phyloP scores from a whole-genome alignment of 2,888 invertebrate species.

The Caprella mutica region DNA sequence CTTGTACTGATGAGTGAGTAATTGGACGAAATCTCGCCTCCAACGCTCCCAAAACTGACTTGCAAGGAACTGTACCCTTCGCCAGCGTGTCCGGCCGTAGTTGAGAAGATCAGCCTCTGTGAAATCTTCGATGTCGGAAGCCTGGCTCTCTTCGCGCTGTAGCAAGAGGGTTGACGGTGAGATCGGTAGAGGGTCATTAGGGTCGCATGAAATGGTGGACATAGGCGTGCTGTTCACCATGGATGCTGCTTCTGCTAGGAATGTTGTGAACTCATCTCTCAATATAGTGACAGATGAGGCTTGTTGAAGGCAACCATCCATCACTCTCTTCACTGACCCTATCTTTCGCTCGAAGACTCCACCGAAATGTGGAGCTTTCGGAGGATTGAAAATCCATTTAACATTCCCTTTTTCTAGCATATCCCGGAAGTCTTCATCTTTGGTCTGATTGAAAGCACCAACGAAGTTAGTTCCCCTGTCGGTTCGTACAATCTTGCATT shows the following conservation, averaged over 20 bases:
- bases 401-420: not conserved
- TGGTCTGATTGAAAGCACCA: not conserved
- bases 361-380: too few relatives aligned
- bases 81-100: not conserved
- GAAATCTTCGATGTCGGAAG: too few relatives aligned
- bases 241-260: not conserved
- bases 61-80: not conserved
- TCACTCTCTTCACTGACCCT: too few relatives aligned
- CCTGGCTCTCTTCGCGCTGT: not conserved
- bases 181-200: not conserved
- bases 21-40: not conserved
- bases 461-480: constrained; percentile 8
- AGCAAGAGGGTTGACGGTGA: not conserved
- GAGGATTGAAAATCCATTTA: too few relatives aligned
- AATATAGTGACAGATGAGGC: too few relatives aligned
- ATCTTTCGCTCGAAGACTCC: too few relatives aligned
- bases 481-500: not conserved
- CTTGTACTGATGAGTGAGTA: not conserved
- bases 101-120: not conserved
- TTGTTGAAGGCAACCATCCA: too few relatives aligned
- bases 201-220: not conserved
- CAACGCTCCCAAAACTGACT: not conserved
- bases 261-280: too few relatives aligned
- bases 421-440: not conserved
- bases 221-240: not conserved